Evolutionary conservation across 2,797 vertebrate genomes (phyloP).

Genomic region (Echiichthys vipera): DNA sequence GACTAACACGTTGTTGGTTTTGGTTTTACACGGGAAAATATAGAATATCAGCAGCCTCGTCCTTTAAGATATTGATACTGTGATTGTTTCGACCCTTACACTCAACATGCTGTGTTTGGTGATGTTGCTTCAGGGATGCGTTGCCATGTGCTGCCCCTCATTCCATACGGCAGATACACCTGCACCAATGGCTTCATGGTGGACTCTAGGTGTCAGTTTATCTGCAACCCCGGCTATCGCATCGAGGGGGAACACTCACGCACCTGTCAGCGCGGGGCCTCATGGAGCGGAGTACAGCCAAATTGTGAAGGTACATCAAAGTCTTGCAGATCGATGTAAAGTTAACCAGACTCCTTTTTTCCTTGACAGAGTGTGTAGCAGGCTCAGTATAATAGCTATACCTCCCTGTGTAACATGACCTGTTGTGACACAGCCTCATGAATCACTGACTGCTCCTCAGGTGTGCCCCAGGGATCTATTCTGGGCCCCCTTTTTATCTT

Average conservation of each 20-base stretch:
- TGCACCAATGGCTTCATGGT: conserved; percentile 89
- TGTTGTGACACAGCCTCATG: no score
- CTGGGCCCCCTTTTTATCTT: no score
- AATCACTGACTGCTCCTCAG: no score
- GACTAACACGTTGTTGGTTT: not conserved
- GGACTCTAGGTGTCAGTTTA: conserved; percentile 93
- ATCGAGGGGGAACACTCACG: conserved; percentile 90
- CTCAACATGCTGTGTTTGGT: not conserved
- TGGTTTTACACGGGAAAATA: not conserved
- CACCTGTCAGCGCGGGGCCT: conserved; percentile 87
- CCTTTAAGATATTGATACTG: not conserved
- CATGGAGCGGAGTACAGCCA: conserved; percentile 92
- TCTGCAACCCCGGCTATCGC: conserved; percentile 89
- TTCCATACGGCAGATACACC: conserved; percentile 89
- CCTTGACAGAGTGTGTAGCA: no score
- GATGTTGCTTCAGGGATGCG: conserved; percentile 84
- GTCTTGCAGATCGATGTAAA: not conserved
- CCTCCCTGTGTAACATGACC: no score
- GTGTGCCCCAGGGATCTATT: no score
- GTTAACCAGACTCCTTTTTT: not conserved
- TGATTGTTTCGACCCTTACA: not conserved
- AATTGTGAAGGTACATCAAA: conserved; percentile 89
- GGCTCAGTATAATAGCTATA: no score
- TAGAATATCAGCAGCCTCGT: not conserved
- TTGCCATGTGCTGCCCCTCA: conserved; percentile 87